These are phyloP conservation scores for Campoplex nolae DNA, from an alignment of 2,888 invertebrate genomes.

Conservation along the genomic window DNA sequence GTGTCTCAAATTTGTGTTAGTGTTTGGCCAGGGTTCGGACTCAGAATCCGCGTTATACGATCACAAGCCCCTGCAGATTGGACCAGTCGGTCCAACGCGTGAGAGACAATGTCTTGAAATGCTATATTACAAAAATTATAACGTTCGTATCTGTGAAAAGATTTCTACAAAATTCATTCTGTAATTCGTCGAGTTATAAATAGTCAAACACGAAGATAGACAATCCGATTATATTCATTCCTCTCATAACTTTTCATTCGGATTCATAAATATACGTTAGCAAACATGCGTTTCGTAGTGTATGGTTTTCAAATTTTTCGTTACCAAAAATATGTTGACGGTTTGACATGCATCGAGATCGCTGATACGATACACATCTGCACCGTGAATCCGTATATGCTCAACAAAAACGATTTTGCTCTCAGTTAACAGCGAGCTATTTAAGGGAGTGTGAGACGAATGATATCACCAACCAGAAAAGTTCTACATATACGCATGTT, in stretches of 20 bases:
- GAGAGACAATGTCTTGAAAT: not conserved
- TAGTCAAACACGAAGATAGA: not conserved
- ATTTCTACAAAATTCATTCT: not conserved
- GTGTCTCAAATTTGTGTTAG: no score
- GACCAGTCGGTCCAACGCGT: no score
- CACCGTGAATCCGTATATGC: not conserved
- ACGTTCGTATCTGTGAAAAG: not conserved
- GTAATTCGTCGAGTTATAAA: not conserved
- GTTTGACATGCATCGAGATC: not conserved
- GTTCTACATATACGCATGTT: not conserved
- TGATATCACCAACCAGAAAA: not conserved
- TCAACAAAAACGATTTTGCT: not conserved
- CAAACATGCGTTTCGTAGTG: not conserved
- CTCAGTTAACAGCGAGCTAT: not conserved
- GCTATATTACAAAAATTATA: not conserved
- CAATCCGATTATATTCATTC: not conserved
- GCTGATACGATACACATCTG: not conserved
- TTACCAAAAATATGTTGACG: not conserved
- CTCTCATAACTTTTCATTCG: not conserved
- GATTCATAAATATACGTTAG: not conserved
- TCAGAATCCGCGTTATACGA: no score
- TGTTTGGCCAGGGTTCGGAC: no score
- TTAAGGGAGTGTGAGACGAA: slow-evolving; percentile 7
- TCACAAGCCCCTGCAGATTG: no score
- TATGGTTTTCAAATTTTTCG: not conserved